Conservation (phyloP, 2,888 invertebrate species). For the Drosophila koepferae region DNA sequence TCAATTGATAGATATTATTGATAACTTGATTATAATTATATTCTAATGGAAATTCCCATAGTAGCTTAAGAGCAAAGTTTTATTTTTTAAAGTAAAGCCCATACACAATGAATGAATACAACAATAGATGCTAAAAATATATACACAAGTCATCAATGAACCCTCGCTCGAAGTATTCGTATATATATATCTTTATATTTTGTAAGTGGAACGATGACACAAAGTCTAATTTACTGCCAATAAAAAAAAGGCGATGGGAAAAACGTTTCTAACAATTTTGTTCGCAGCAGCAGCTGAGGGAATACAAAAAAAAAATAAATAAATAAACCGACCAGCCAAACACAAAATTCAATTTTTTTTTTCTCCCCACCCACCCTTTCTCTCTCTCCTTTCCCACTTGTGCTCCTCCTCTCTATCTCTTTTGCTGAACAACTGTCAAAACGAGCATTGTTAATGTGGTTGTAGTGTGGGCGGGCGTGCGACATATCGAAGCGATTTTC, state of each 20-base stretch:
- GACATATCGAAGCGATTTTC: slow-evolving; percentile 45
- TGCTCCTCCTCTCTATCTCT: not conserved
- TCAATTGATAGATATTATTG: too few species aligned
- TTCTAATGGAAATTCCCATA: too few species aligned
- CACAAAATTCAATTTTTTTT: slow-evolving; percentile 37
- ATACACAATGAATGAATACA: not conserved
- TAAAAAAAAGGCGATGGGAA: slow-evolving; percentile 45
- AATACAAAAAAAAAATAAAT: slow-evolving; percentile 27
- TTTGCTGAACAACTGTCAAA: slow-evolving; percentile 48
- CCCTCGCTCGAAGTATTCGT: slow-evolving; percentile 25
- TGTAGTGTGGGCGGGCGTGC: slow-evolving; percentile 24
- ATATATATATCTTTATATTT: slow-evolving; percentile 45
- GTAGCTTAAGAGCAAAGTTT: too few species aligned
- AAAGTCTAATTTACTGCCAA: slow-evolving; percentile 66
- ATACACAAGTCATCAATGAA: slow-evolving; percentile 13
- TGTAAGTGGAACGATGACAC: slow-evolving; percentile 52
- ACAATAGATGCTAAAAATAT: not conserved
- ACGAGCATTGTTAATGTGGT: slow-evolving; percentile 26
- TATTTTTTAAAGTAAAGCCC: too few species aligned
- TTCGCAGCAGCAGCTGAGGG: slow-evolving; percentile 16
- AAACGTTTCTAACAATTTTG: slow-evolving; percentile 29
- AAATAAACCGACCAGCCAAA: slow-evolving; percentile 31
- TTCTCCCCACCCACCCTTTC: not conserved
- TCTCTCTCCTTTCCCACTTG: not conserved
- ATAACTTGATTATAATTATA: too few species aligned